Evolutionary conservation across 2,113 vertebrate genomes (phyloP).

Genomic region (Buteo buteo): DNA sequence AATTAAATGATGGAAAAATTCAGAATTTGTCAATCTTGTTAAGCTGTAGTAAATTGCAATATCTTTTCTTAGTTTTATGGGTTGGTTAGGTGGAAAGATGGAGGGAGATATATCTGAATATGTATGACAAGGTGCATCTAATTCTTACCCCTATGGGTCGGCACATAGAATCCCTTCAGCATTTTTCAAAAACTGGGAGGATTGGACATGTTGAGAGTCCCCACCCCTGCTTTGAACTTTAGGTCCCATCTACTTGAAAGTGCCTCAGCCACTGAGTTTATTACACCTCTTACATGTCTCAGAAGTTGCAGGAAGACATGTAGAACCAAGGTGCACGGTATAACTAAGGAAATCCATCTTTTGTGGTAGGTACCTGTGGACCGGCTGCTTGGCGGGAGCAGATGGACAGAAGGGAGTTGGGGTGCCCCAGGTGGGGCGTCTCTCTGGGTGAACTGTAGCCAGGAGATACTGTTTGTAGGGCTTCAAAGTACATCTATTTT

Average conservation of each 20-base stretch:
- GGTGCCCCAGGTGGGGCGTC: rapidly evolving
- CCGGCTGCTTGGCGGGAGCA: neutral
- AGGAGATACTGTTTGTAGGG: neutral
- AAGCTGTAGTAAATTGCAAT: neutral
- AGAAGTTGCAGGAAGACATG: neutral
- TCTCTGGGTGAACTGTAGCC: neutral
- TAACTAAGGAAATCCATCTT: neutral
- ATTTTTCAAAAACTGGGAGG: neutral
- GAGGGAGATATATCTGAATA: neutral
- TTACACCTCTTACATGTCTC: neutral
- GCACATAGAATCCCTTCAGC: neutral
- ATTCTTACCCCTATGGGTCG: neutral
- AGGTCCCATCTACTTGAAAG: neutral
- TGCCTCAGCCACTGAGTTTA: neutral
- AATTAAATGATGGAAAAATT: neutral
- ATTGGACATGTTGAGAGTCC: neutral
- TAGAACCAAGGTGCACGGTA: neutral
- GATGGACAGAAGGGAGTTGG: neutral
- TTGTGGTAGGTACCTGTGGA: neutral
- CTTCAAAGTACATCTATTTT: neutral
- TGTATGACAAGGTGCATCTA: neutral
- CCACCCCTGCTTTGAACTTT: neutral
- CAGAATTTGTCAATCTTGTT: neutral
- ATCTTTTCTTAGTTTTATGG: neutral
- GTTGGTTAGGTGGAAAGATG: neutral